Conservation (phyloP, 2,797 vertebrate species). For the Epinephelus awoara region DNA sequence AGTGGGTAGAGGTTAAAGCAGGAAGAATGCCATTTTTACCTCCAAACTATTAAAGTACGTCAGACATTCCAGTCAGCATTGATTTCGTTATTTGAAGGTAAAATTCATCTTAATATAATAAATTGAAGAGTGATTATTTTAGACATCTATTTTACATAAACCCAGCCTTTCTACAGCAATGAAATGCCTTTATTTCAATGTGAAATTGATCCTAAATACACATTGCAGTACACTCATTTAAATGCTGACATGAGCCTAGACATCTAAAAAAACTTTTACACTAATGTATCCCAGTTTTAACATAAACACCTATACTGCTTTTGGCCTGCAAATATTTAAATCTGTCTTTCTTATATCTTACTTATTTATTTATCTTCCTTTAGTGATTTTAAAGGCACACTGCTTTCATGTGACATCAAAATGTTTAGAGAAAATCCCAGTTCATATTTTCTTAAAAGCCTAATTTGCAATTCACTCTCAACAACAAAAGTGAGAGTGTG, state of each 20-base stretch:
- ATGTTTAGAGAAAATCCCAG: not conserved
- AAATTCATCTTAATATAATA: not conserved
- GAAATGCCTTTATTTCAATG: not conserved
- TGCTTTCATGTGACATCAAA: not conserved
- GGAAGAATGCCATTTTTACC: conserved; percentile 61
- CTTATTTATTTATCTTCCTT: not conserved
- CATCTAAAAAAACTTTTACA: not conserved
- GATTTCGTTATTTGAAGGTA: not conserved
- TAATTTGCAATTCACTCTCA: conserved; percentile 8
- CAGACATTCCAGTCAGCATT: not conserved
- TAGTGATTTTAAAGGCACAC: not conserved
- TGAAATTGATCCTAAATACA: not conserved
- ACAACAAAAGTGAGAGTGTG: conserved; percentile 12
- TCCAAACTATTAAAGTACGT: conserved; percentile 16
- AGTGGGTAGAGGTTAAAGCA: conserved; percentile 64
- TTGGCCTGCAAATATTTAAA: not conserved
- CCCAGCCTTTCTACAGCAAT: not conserved
- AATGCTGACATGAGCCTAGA: not conserved
- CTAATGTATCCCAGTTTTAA: not conserved
- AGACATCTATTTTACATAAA: not conserved
- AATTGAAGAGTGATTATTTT: not conserved
- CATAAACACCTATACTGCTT: not conserved
- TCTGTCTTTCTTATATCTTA: not conserved
- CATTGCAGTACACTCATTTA: not conserved
- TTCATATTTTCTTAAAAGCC: not conserved